phyloP scores from a whole-genome alignment of 2,888 invertebrate genomes.

The Vesta saturnalis region DNA sequence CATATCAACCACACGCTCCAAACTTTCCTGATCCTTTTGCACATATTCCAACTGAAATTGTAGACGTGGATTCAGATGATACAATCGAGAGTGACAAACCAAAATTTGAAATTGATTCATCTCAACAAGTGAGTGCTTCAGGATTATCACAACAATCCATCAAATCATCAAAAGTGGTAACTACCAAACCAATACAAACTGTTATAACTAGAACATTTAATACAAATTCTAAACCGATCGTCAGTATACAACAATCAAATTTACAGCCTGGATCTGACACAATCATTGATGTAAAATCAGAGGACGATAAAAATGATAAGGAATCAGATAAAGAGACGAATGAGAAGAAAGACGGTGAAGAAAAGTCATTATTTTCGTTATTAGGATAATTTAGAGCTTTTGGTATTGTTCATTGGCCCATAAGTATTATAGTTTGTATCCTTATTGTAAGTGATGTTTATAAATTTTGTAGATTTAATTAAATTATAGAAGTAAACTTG shows the following conservation, averaged over 20 bases:
- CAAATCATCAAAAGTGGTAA: conserved; percentile 1
- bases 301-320: background rate
- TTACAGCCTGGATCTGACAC: conserved; percentile 1
- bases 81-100: background rate
- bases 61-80: conserved; percentile 43
- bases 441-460: no score
- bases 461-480: no score
- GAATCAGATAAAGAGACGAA: background rate
- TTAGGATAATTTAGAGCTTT: conserved; percentile 8
- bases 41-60: conserved; percentile 47
- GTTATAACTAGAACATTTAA: conserved; percentile 21
- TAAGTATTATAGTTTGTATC: no score
- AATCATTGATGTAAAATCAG: background rate
- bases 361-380: background rate
- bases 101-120: conserved; percentile 7
- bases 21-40: conserved; percentile 39
- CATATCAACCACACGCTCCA: background rate
- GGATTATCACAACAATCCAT: background rate
- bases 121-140: background rate
- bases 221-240: conserved; percentile 4
- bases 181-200: conserved; percentile 20
- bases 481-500: no score
- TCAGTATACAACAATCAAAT: conserved; percentile 11
- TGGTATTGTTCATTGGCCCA: no score
- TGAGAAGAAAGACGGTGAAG: background rate